Evolutionary conservation across 2,888 invertebrate species (phyloP), one percentile per base, ranked within the genome.

Genomic region (Cyclophora punctaria): DNA sequence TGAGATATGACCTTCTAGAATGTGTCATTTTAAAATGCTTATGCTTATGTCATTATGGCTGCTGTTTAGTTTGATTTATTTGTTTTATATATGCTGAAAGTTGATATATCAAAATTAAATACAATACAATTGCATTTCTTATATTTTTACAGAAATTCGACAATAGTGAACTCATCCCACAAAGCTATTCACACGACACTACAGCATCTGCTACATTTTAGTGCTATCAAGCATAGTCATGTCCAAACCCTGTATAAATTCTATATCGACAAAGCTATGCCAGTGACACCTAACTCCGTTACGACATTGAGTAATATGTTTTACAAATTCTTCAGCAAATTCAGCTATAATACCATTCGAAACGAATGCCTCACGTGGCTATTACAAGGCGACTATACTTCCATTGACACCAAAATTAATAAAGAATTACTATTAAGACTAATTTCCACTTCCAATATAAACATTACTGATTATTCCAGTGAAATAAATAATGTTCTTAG

Each of bases 261-360:
- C 34, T 89, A 87, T 51, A 65, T 72, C 20, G 87, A 89, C 49
- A 81, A 75, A 54, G 81, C 78, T 47, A 83, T 88, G 78, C 82
- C 83, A 3, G 73, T 81, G 3, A 82, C 77, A 20, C 64, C 68
- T 41, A 52, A 65, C 37, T 83, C 79, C 56, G 59, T 87, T 3
- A 60, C 55, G 37, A 88, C 87, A 3, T 59, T 89, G 33, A 76
- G 65, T 48, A 56, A 58, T 41, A 51, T 84, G 20, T 71, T 80
- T 46, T 55, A 74, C 45, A 78, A 74, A 52, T 83, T 79, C 63
- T 87, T 78, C 54, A 80, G 67, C 53, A 84, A 82, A 63, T 80
- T 78, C 53, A 78, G 73, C 44, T 58, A 67, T 20, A 58, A 67
- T 7, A 75, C 77, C 47, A 63, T 69, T 7, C 72, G 80, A 57